Base-by-base conservation (phyloP, 1,140 invertebrate genomes). In the Melipona quadrifasciata region DNA sequence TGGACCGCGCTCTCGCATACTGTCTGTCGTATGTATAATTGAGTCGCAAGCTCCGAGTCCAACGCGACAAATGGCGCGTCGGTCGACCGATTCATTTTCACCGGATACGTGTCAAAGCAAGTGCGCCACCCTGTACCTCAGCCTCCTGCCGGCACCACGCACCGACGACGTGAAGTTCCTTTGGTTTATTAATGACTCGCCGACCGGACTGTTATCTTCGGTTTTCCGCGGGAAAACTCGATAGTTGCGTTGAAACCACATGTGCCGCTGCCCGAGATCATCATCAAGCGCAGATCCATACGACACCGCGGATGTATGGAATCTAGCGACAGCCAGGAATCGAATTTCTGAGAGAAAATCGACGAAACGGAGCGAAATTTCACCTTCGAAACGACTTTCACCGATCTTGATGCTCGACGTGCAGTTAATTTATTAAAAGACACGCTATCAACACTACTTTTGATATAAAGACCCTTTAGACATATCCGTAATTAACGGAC, bases 1-100 rank as follows among this genome's bases (percentile, higher is more conserved):
- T 34, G 31, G 39, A 27, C 19, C 31, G 31, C 2, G 31, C 31
- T 31, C 31, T 31, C 31, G 31, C 31, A 31, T 31, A 31, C 31
- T 31, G 31, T 31, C 31, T 31, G 31, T 58, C 24, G 27, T 58
- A 31, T 65, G 64, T 80, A 67, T 89, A 89, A 89, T 89, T 88
- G 87, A 89, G 87, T 85, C 86, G 57, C 86, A 67, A 87, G 74
- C 61, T 77, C 73, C 58, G 3, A 58, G 57, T 58, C 21, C 17
- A 51, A 55, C 79, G 79, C 86, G 74, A 86, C 83, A 85, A 89
- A 88, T 88, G 86, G 87, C 79, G 79, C 85, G 84, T 88, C 75
- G 78, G 75, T 61, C 67, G 78, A 39, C 68, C 75, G 86, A 88
- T 88, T 88, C 83, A 81, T 88, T 88, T 86, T 79, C 86, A 31